Percentiles rank a stretch among this genome's conserved stretches.
These are phyloP conservation scores for Beris morrisii DNA, from an alignment of 2,888 invertebrate genomes.

Conservation along the genomic window DNA sequence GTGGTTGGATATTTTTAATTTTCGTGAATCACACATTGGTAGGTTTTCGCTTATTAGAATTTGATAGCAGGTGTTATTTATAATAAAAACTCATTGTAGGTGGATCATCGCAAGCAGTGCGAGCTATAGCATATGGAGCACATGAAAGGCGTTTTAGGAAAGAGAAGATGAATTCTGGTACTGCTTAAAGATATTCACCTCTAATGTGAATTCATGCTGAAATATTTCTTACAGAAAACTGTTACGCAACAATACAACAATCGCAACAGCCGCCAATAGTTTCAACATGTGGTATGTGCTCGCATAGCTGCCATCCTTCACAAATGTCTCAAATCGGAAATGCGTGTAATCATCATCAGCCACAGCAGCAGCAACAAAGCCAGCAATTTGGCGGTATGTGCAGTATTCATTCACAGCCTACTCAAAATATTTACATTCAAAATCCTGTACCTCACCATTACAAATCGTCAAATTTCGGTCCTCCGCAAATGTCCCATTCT, in stretches of 20 bases:
- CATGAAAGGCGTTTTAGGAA: slow-evolving; percentile 49
- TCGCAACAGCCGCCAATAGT: slow-evolving; percentile 39
- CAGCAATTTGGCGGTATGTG: slow-evolving; percentile 39
- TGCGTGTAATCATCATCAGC: slow-evolving; percentile 39
- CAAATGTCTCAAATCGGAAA: slow-evolving; percentile 30
- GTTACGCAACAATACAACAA: slow-evolving; percentile 37
- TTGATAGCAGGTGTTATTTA: background rate
- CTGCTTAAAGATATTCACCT: background rate
- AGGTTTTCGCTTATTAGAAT: slow-evolving; percentile 24
- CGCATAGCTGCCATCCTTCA: slow-evolving; percentile 31
- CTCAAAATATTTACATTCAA: slow-evolving; percentile 33
- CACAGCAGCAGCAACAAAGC: slow-evolving; percentile 24
- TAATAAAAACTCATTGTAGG: slow-evolving; percentile 40
- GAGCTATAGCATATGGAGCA: slow-evolving; percentile 48
- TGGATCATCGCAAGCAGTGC: slow-evolving; percentile 49
- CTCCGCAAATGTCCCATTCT: slow-evolving; percentile 52
- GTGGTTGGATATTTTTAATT: slow-evolving; percentile 67
- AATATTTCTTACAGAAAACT: slow-evolving; percentile 39
- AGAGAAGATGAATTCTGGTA: slow-evolving; percentile 43
- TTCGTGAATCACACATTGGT: slow-evolving; percentile 52
- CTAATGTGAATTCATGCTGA: background rate
- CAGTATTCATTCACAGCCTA: slow-evolving; percentile 37
- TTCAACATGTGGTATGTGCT: slow-evolving; percentile 34
- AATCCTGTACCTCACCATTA: slow-evolving; percentile 29
- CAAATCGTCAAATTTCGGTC: slow-evolving; percentile 15